Evolutionary conservation across 2,797 vertebrate genomes (phyloP), one percentile per base, ranked within the genome.

Genomic region (Smutsia temminckii): DNA sequence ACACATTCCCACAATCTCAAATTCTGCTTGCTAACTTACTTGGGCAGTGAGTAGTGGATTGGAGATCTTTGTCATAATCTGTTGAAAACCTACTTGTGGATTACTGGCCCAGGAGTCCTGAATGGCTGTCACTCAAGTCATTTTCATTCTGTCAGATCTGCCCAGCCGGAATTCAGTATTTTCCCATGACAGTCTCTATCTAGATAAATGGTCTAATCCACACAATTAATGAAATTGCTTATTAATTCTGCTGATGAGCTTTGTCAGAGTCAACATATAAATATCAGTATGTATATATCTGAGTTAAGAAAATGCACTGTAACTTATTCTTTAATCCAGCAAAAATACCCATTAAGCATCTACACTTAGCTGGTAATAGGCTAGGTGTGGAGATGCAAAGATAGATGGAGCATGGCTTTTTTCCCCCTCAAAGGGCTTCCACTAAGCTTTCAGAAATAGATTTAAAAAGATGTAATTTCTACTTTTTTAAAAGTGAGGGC

Each of bases 71-170:
- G 53, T 87, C 81, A 95, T 88, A 93, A 57, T 93, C 59, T 93
- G 25, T 86, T 97, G 94, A 96, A 97, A 96, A 69, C 57, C 72
- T 92, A 92, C 88, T 68, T 95, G 88, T 95, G 51, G 34, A 95
- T 97, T 13, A 63, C 91, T 95, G 97, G 96, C 95, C 94, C 93
- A 88, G 69, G 25, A 71, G 91, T 92, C 37, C 95, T 66, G 93
- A 96, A 81, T 0, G 0, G 95, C 88, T 93, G 78, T 95, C 96
- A 95, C 85, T 96, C 55, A 97, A 98, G 96, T 95, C 63, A 96
- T 97, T 97, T 98, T 96, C 96, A 96, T 97, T 97, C 89, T 97
- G 80, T 91, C 6, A 78, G 57, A 94, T 77, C 88, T 96, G 93
- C 89, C 89, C 46, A 74, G 95, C 71, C 91, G 27, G 88, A 90